phyloP scores from a whole-genome alignment of 1,140 invertebrate genomes.

The Cardiocondyla obscurior region DNA sequence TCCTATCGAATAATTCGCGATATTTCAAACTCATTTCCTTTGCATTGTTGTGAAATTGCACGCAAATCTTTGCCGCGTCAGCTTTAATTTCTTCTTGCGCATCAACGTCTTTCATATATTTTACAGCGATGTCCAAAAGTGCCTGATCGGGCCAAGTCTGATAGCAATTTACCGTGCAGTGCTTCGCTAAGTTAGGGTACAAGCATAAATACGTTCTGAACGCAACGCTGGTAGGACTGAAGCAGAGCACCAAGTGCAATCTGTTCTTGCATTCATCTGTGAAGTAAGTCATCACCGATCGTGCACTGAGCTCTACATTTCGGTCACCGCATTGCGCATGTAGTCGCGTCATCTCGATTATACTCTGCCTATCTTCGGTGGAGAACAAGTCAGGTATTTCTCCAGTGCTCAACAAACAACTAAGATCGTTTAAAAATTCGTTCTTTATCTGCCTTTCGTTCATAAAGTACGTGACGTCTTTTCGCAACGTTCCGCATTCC shows the following conservation, averaged over 20 bases:
- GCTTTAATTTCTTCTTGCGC: conserved; percentile 81
- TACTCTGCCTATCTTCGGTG: conserved; percentile 86
- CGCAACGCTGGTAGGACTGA: conserved; percentile 86
- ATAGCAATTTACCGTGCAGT: conserved; percentile 90
- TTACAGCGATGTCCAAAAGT: conserved; percentile 87
- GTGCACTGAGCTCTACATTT: conserved; percentile 85
- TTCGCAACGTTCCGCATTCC: conserved; percentile 84
- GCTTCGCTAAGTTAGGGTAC: conserved; percentile 88
- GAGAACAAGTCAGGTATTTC: conserved; percentile 87
- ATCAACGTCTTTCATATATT: conserved; percentile 86
- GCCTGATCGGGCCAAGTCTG: conserved; percentile 90
- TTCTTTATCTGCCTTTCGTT: conserved; percentile 86
- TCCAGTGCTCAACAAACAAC: conserved; percentile 86
- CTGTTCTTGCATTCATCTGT: conserved; percentile 86
- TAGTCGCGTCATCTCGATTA: conserved; percentile 84
- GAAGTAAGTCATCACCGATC: conserved; percentile 87
- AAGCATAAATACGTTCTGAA: conserved; percentile 83
- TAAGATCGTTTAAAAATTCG: conserved; percentile 86
- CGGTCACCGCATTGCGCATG: conserved; percentile 82
- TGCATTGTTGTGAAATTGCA: conserved; percentile 85
- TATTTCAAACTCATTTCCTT: conserved; percentile 79
- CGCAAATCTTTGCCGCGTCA: conserved; percentile 84
- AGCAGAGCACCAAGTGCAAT: conserved; percentile 88
- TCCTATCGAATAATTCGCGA: conserved; percentile 78
- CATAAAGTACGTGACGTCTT: conserved; percentile 86